Evolutionary conservation across 2,113 vertebrate species (phyloP), one percentile per base, ranked within the genome.

Genomic region (Bungarus multicinctus): DNA sequence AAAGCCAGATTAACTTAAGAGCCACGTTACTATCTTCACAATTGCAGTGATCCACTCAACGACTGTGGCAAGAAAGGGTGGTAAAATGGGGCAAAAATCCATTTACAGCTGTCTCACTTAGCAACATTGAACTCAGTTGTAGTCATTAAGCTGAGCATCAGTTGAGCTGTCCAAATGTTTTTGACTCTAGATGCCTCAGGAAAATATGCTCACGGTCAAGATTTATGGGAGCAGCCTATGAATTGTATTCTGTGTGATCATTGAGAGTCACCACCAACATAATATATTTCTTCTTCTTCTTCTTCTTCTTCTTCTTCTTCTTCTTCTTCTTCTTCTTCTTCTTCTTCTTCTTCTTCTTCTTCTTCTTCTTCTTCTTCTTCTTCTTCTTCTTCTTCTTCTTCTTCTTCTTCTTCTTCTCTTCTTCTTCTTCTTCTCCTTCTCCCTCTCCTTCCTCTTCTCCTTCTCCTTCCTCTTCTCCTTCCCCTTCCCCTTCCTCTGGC

Each of bases 401-500:
- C 16, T 4, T 54, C 53, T 54, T 54, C 53, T 18, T 54, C 53
- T 57, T 22, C 20, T 23, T 7, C 55, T 23, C 55, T 23, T 7
- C 55, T 22, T 6, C 54, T 55, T 2, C 18, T 22, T 22, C 54
- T 55, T 5, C 54, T 22, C 22, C 54, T 22, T 22, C 18, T 22
- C 5, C 18, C 6, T 11, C 52, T 53, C 3, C 52, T 11, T 14
- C 52, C 2, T 14, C 52, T 11, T 14, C 52, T 2, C 3, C 52
- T 11, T 14, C 11, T 2, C 1, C 14, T 8, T 20, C 54, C 1
- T 6, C 54, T 22, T 5, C 18, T 1, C 4, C 5, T 5, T 6
- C 54, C 0, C 4, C 5, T 20, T 2, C 20, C 0, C 1, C 22
- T 5, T 53, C 52, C 2, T 14, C 52, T 53, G 0, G 12, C 2